Conservation (phyloP, 1,140 invertebrate genomes). For the Camponotus pennsylvanicus region DNA sequence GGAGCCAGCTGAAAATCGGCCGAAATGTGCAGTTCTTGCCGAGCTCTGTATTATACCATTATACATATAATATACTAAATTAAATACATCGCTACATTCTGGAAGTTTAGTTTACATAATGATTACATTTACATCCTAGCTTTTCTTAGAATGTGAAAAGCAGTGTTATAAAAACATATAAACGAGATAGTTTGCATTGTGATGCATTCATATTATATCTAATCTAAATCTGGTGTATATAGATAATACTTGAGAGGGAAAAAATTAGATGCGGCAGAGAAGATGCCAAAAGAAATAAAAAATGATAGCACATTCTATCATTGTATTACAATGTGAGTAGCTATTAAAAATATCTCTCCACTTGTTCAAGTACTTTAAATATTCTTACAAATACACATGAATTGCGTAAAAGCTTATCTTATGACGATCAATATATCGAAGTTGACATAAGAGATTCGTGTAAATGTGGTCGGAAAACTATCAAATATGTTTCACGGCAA, state of each 20-base stretch:
- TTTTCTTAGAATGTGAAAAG: conserved; percentile 8
- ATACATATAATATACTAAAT: conserved; percentile 52
- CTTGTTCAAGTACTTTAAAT: neutral
- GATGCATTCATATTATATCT: conserved; percentile 1
- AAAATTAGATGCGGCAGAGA: conserved; percentile 17
- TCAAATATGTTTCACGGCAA: neutral
- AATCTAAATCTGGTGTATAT: conserved; percentile 21
- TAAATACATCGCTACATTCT: conserved; percentile 50
- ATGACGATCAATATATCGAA: neutral
- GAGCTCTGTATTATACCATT: no score
- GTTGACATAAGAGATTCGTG: conserved; percentile 25
- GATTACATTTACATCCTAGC: conserved; percentile 35
- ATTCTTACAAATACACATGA: neutral
- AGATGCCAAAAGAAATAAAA: conserved; percentile 36
- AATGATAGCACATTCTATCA: neutral
- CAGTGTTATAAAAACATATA: conserved; percentile 52
- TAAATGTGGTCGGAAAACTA: conserved; percentile 18
- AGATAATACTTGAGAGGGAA: neutral
- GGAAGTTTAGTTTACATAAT: conserved; percentile 51
- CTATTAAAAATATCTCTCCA: neutral
- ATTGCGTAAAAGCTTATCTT: conserved; percentile 4
- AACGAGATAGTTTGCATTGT: conserved; percentile 8
- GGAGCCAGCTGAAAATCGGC: no score
- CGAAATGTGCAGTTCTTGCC: no score
- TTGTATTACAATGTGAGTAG: neutral